Conservation (phyloP, 2,113 vertebrate species). For the Podarcis raffonei region DNA sequence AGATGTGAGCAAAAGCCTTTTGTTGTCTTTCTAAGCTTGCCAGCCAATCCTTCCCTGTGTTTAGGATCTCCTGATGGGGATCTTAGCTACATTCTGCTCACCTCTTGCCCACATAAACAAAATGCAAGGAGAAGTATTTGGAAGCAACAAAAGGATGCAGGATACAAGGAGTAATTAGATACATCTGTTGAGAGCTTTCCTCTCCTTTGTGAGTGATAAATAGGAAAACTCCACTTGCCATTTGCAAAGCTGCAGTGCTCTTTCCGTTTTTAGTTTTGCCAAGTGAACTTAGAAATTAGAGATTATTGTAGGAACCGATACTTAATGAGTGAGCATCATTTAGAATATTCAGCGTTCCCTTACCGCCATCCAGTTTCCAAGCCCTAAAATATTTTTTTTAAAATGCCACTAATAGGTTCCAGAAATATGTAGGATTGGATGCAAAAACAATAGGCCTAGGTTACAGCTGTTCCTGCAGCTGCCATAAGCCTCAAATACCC, state of each 20-base stretch:
- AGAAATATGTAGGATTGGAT: slow-evolving; percentile 49
- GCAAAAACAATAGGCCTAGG: slow-evolving; percentile 62
- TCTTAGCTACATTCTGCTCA: neutral
- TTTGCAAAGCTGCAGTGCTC: slow-evolving; percentile 60
- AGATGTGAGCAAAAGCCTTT: neutral
- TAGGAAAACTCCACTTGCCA: slow-evolving; percentile 47
- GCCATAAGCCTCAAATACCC: slow-evolving; percentile 59
- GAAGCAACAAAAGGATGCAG: slow-evolving; percentile 22
- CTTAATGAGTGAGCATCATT: slow-evolving; percentile 70
- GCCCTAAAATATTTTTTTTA: too few species aligned
- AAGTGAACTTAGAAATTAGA: slow-evolving; percentile 73
- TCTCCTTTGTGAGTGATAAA: slow-evolving; percentile 53
- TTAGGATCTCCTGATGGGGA: neutral
- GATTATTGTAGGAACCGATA: slow-evolving; percentile 65
- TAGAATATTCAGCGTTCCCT: slow-evolving; percentile 63
- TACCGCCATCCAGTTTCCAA: slow-evolving; percentile 48
- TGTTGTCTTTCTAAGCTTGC: neutral
- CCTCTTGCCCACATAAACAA: neutral
- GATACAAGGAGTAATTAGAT: slow-evolving; percentile 61
- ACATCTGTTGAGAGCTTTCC: slow-evolving; percentile 65
- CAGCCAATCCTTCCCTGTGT: neutral
- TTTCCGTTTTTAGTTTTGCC: slow-evolving; percentile 64
- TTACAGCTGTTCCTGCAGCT: slow-evolving; percentile 76
- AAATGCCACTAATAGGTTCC: slow-evolving; percentile 55
- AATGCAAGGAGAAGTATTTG: slow-evolving; percentile 21